A percentile compares a stretch with the other conserved stretches of the same genome.
Conservation (phyloP, 2,888 invertebrate genomes). For the Brenthis daphne region DNA sequence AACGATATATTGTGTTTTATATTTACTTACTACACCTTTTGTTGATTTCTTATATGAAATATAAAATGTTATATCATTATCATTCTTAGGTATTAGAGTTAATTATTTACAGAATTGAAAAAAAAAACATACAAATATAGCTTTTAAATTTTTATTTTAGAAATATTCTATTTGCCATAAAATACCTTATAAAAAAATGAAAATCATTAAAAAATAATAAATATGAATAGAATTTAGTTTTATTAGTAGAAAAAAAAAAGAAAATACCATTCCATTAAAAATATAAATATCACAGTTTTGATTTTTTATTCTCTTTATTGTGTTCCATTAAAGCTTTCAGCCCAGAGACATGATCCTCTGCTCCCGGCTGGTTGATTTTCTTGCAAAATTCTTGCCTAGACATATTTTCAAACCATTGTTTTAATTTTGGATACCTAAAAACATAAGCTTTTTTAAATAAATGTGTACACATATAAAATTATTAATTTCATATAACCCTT, state of each 20-base stretch:
- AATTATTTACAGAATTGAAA: too few relatives aligned
- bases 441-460: conserved; percentile 3
- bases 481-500: conserved; percentile 18
- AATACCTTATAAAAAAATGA: background rate
- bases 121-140: too few relatives aligned
- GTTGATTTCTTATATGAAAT: background rate
- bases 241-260: too few relatives aligned
- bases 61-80: conserved; percentile 2
- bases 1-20: conserved; percentile 58
- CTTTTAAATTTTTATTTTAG: too few relatives aligned
- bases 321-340: conserved; percentile 58
- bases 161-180: conserved; percentile 8
- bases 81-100: conserved; percentile 1
- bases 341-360: conserved; percentile 52
- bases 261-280: conserved; percentile 3
- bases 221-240: background rate
- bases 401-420: conserved; percentile 61
- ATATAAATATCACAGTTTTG: conserved; percentile 29
- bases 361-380: conserved; percentile 59
- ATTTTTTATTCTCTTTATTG: conserved; percentile 47
- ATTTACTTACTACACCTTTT: conserved; percentile 27
- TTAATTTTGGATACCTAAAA: conserved; percentile 64
- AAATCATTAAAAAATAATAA: background rate
- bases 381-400: conserved; percentile 57
- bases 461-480: conserved; percentile 14